A percentile compares a stretch with the other conserved stretches of the same genome.
phyloP scores from a whole-genome alignment of 2,113 vertebrate genomes.

The Odocoileus virginianus region DNA sequence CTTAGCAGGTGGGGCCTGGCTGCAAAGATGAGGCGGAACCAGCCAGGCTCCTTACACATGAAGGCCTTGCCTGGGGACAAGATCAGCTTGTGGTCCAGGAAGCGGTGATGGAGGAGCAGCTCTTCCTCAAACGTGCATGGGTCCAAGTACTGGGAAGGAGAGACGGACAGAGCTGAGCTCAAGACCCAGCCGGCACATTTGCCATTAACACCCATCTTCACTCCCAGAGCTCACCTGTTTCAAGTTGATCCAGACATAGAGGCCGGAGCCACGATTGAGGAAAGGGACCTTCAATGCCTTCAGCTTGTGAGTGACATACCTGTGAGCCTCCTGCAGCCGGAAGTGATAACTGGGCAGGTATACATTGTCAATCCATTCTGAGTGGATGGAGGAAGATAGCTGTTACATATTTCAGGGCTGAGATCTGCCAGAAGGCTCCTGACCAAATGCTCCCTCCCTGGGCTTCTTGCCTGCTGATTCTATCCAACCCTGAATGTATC shows the following conservation, averaged over 20 bases:
- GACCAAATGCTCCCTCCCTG: not conserved
- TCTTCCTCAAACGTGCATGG: conserved; percentile 89
- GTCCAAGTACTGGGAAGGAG: conserved; percentile 83
- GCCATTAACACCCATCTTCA: not conserved
- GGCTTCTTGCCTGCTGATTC: not conserved
- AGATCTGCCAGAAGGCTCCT: not conserved
- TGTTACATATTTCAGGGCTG: not conserved
- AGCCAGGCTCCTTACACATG: conserved; percentile 88
- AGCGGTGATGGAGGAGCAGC: conserved; percentile 83
- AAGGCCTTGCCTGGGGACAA: conserved; percentile 88
- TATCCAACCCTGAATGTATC: not conserved
- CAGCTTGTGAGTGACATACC: conserved; percentile 83
- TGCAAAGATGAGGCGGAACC: conserved; percentile 91
- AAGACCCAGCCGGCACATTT: not conserved
- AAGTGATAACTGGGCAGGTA: conserved; percentile 86
- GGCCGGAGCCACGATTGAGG: conserved; percentile 82
- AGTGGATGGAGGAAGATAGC: not conserved
- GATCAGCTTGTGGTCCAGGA: conserved; percentile 89
- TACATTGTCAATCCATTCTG: conserved; percentile 89
- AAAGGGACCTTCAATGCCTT: conserved; percentile 83
- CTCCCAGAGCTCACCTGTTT: conserved; percentile 82
- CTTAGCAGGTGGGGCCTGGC: conserved; percentile 81
- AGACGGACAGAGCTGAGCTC: not conserved
- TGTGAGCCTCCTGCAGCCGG: conserved; percentile 85
- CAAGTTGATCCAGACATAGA: conserved; percentile 92